Percentiles rank a stretch among this genome's conserved stretches.
These are phyloP conservation scores for Eumacrocentrus americanus DNA, from an alignment of 2,888 invertebrate species.

Conservation along the genomic window DNA sequence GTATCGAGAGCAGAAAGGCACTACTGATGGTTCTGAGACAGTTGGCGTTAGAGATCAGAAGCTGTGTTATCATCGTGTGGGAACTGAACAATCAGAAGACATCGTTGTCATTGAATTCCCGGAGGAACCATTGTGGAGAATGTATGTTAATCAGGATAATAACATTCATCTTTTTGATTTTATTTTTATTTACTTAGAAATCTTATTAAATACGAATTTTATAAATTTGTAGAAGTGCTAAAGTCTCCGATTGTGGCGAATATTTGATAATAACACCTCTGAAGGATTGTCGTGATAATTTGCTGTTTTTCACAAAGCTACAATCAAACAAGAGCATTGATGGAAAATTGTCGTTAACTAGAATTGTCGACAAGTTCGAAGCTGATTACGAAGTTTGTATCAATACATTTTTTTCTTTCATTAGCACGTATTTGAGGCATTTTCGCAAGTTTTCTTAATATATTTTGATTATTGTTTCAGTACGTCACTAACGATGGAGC, in stretches of 20 bases:
- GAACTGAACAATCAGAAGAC: conserved; percentile 86
- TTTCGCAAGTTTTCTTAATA: conserved; percentile 64
- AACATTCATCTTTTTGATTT: not conserved
- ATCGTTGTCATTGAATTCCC: conserved; percentile 87
- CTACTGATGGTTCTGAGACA: conserved; percentile 92
- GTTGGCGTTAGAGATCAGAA: conserved; percentile 88
- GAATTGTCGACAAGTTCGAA: conserved; percentile 87
- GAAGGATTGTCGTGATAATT: conserved; percentile 91
- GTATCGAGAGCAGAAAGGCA: conserved; percentile 81
- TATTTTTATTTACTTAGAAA: conserved; percentile 24
- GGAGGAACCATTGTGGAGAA: conserved; percentile 89
- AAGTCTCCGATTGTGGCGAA: conserved; percentile 89
- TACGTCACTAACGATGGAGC: conserved; percentile 89
- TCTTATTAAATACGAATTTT: conserved; percentile 1
- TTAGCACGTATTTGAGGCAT: too few species aligned
- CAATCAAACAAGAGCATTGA: conserved; percentile 68
- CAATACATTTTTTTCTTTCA: too few species aligned
- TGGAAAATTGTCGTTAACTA: conserved; percentile 73
- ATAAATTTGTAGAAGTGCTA: conserved; percentile 70
- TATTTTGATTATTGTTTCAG: conserved; percentile 20
- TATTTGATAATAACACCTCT: conserved; percentile 85
- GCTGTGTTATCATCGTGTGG: conserved; percentile 88
- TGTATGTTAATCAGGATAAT: too few species aligned
- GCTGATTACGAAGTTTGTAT: conserved; percentile 94
- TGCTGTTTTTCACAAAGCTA: conserved; percentile 85